These are phyloP conservation scores for Gnathonemus echidnorhynchus DNA, from an alignment of 2,113 vertebrate species.

Conservation along the genomic window DNA sequence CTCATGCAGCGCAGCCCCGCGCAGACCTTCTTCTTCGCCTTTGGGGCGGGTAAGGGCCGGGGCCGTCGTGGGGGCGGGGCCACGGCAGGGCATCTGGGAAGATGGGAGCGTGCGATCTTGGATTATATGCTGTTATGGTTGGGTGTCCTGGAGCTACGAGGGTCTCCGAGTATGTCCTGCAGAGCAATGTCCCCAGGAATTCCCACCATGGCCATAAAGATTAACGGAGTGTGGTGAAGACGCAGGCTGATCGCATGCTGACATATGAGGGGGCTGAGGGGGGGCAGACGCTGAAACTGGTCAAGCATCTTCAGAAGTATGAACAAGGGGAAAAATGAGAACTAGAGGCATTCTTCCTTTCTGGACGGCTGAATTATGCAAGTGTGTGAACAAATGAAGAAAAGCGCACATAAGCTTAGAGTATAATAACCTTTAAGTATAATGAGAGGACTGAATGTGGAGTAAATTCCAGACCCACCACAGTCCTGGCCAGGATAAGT, in stretches of 20 bases:
- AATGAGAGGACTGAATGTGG: slow-evolving; percentile 20
- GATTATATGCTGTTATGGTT: background rate
- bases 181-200: background rate
- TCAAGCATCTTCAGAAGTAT: background rate
- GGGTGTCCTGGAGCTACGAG: background rate
- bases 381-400: background rate
- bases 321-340: background rate
- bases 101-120: background rate
- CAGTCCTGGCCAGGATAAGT: background rate
- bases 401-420: background rate
- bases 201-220: slow-evolving; percentile 19
- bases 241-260: background rate
- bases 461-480: background rate
- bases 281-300: background rate
- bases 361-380: background rate
- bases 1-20: slow-evolving; percentile 78
- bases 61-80: background rate
- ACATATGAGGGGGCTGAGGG: background rate
- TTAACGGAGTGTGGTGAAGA: slow-evolving; percentile 17
- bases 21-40: slow-evolving; percentile 94
- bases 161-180: background rate
- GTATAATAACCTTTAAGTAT: background rate
- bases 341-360: background rate
- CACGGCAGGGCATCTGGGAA: background rate
- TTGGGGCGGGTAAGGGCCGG: slow-evolving; percentile 79